Conservation (phyloP, 2,797 vertebrate species). For the Coracias cyanogaster region DNA sequence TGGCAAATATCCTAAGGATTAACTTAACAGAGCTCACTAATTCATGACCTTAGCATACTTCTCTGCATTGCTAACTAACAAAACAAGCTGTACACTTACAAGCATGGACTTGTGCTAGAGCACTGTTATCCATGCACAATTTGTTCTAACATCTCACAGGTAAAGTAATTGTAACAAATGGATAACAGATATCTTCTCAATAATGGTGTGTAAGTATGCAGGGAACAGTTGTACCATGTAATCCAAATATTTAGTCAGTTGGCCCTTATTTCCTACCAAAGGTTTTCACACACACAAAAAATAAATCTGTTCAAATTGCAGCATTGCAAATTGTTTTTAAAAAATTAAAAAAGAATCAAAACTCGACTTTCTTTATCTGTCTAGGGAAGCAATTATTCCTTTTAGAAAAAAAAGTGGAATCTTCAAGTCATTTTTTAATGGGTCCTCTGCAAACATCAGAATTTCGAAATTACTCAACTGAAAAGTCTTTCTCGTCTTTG, state of each 20-base stretch:
- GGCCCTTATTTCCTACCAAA: not conserved
- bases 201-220: not conserved
- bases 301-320: not conserved
- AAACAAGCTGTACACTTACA: not conserved
- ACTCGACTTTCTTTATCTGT: not conserved
- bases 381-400: not conserved
- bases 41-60: not conserved
- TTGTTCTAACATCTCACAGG: not conserved
- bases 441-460: not conserved
- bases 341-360: not conserved
- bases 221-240: not conserved
- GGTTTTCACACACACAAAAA: not conserved
- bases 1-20: not conserved
- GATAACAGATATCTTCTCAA: not conserved
- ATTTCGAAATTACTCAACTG: not conserved
- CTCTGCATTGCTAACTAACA: not conserved
- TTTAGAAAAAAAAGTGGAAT: not conserved
- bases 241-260: not conserved
- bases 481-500: not conserved
- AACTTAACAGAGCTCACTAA: not conserved
- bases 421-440: not conserved
- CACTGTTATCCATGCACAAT: not conserved
- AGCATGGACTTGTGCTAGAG: not conserved
- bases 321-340: not conserved
- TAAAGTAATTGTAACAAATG: not conserved